These are phyloP conservation scores for Champsocephalus gunnari DNA, from an alignment of 2,797 vertebrate genomes.

Conservation along the genomic window DNA sequence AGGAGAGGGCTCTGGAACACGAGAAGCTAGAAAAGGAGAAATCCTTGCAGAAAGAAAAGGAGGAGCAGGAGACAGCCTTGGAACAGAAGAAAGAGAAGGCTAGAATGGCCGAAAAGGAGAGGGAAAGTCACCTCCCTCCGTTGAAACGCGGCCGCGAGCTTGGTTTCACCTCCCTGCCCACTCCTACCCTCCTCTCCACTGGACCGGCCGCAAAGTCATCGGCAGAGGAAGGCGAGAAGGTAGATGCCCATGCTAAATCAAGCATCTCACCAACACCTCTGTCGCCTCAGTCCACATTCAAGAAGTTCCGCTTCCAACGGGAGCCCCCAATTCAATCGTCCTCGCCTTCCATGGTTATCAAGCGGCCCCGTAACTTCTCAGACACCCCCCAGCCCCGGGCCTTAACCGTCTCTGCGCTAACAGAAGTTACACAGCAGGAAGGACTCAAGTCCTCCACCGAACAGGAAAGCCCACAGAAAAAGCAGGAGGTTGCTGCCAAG, in stretches of 20 bases:
- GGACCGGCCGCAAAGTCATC: conserved; percentile 61
- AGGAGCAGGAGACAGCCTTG: conserved; percentile 50
- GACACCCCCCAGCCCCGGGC: conserved; percentile 70
- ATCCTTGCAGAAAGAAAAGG: conserved; percentile 57
- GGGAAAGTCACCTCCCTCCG: conserved; percentile 75
- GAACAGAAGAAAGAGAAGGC: conserved; percentile 61
- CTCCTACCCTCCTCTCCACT: conserved; percentile 66
- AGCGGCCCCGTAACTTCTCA: conserved; percentile 82
- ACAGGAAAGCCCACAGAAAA: conserved; percentile 40
- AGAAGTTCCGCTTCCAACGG: conserved; percentile 82
- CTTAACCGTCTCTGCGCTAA: conserved; percentile 31
- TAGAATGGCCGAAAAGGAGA: conserved; percentile 70
- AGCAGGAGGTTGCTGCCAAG: conserved; percentile 38
- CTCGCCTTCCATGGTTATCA: conserved; percentile 73
- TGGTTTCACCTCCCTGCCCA: conserved; percentile 68
- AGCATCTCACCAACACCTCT: conserved; percentile 47
- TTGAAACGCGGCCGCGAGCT: conserved; percentile 77
- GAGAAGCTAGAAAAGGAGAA: conserved; percentile 62
- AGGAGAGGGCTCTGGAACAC: conserved; percentile 36
- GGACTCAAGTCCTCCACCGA: conserved; percentile 33
- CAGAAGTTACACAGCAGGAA: conserved; percentile 41
- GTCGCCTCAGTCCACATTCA: conserved; percentile 76
- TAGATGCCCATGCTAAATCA: conserved; percentile 61
- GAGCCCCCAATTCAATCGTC: conserved; percentile 72
- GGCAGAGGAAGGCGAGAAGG: conserved; percentile 59